These are phyloP conservation scores for Protobothrops mucrosquamatus DNA, from an alignment of 2,113 vertebrate genomes.

Conservation along the genomic window DNA sequence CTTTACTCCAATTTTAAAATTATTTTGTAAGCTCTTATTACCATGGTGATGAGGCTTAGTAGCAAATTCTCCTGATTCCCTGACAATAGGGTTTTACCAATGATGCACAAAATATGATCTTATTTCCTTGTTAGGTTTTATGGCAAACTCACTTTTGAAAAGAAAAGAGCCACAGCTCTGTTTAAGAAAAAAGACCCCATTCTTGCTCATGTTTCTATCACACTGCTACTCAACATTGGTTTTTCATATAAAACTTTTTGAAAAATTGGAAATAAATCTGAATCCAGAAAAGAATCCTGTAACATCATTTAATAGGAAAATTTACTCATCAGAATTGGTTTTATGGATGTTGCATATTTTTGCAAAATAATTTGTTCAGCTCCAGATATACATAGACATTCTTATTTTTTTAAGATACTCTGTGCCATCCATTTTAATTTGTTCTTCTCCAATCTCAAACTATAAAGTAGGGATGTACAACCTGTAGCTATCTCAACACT, in stretches of 20 bases:
- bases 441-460: conserved; percentile 19
- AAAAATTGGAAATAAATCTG: background rate
- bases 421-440: background rate
- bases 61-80: conserved; percentile 31
- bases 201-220: background rate
- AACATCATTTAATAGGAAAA: background rate
- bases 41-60: conserved; percentile 58
- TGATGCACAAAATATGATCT: background rate
- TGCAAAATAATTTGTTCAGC: background rate
- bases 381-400: fast-evolving
- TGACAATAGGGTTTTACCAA: conserved; percentile 34
- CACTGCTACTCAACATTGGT: background rate
- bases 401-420: background rate
- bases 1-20: conserved; percentile 10
- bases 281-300: background rate
- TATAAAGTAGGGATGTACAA: background rate
- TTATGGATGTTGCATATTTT: background rate
- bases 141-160: background rate
- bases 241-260: background rate
- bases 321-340: background rate
- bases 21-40: conserved; percentile 38
- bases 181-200: background rate
- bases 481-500: background rate
- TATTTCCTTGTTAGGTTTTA: conserved; percentile 40
- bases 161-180: background rate